These are phyloP conservation scores for Agonopterix alstromeriana DNA, from an alignment of 2,888 invertebrate species.

Conservation along the genomic window DNA sequence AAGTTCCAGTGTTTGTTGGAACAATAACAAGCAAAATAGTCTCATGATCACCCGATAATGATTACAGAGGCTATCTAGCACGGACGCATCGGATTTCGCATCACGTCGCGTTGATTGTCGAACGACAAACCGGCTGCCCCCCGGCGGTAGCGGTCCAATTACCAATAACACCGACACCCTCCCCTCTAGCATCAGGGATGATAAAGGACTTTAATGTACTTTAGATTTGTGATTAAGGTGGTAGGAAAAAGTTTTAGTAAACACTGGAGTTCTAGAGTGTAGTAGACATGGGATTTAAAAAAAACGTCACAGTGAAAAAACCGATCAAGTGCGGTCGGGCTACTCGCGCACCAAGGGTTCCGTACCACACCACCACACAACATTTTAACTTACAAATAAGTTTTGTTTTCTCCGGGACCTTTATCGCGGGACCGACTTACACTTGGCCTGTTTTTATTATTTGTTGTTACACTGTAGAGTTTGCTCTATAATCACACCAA, in stretches of 20 bases:
- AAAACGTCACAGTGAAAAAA: too few species aligned
- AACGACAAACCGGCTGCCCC: constrained; percentile 57
- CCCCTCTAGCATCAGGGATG: neutral
- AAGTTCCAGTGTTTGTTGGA: neutral
- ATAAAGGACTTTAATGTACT: neutral
- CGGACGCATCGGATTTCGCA: constrained; percentile 68
- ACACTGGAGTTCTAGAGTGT: neutral
- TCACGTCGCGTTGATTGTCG: constrained; percentile 73
- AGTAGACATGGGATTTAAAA: too few species aligned
- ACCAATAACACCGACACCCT: constrained; percentile 44
- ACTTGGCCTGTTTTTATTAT: too few species aligned
- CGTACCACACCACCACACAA: too few species aligned
- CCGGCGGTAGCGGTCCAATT: constrained; percentile 59
- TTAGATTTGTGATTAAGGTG: neutral
- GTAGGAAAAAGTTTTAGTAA: neutral
- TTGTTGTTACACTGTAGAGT: too few species aligned
- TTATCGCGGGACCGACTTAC: too few species aligned
- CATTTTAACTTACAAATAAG: too few species aligned
- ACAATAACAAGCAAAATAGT: constrained; percentile 8
- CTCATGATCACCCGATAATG: constrained; percentile 51
- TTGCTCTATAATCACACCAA: too few species aligned
- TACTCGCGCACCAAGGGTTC: too few species aligned
- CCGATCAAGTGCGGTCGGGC: too few species aligned
- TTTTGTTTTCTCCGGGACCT: too few species aligned
- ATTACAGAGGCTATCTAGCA: constrained; percentile 45